Evolutionary conservation across 1,140 invertebrate genomes (phyloP).

Genomic region (Probaryconus sp.): DNA sequence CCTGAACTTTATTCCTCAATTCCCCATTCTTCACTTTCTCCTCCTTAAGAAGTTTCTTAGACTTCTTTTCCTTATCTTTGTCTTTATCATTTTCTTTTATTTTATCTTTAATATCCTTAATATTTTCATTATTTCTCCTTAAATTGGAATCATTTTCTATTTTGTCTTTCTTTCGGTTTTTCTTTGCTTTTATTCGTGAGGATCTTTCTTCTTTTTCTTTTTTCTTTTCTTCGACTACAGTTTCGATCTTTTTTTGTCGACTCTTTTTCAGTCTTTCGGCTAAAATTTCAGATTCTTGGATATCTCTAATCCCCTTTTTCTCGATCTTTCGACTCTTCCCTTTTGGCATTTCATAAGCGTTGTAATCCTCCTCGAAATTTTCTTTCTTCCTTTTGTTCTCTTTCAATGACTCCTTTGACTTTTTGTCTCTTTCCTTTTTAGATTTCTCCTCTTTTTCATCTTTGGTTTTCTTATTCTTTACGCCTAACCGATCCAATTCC

Average conservation of each 20-base stretch:
- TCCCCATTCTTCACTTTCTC: slow-evolving; percentile 67
- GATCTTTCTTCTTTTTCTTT: slow-evolving; percentile 70
- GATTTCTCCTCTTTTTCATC: slow-evolving; percentile 71
- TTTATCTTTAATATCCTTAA: slow-evolving; percentile 62
- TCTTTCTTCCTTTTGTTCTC: slow-evolving; percentile 71
- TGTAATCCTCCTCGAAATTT: slow-evolving; percentile 72
- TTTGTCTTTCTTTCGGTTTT: slow-evolving; percentile 71
- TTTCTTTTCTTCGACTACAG: slow-evolving; percentile 67
- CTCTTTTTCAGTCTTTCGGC: slow-evolving; percentile 78
- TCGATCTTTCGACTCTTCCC: slow-evolving; percentile 73
- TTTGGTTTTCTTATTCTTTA: slow-evolving; percentile 66
- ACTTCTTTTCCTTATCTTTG: slow-evolving; percentile 66
- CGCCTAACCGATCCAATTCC: slow-evolving; percentile 48
- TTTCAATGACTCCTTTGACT: slow-evolving; percentile 66
- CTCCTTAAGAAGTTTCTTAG: slow-evolving; percentile 39
- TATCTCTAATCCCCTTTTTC: slow-evolving; percentile 67
- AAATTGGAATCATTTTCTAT: slow-evolving; percentile 36
- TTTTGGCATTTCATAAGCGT: slow-evolving; percentile 67
- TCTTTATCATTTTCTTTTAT: slow-evolving; percentile 66
- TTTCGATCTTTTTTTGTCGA: slow-evolving; percentile 75
- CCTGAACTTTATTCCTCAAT: slow-evolving; percentile 61
- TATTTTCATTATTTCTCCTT: slow-evolving; percentile 63
- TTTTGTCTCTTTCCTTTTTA: slow-evolving; percentile 65
- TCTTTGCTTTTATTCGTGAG: slow-evolving; percentile 68
- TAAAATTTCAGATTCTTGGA: slow-evolving; percentile 74